A percentile compares a stretch with the other conserved stretches of the same genome.
Conservation (phyloP, 2,888 invertebrate genomes). For the Eumacrocentrus americanus region DNA sequence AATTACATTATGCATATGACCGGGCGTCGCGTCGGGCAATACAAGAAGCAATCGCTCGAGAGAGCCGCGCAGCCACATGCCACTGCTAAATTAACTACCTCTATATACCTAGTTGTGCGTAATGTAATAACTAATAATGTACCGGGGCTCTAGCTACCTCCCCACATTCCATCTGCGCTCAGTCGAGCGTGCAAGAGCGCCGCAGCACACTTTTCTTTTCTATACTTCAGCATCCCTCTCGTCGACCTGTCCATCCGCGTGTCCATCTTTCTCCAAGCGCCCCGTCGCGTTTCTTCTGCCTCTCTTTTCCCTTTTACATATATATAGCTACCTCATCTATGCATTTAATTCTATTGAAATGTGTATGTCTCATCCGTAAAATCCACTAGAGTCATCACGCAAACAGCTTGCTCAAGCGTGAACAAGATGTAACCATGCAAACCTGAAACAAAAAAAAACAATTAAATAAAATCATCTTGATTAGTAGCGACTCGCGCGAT, state of each 20-base stretch:
- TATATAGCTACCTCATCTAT: not conserved
- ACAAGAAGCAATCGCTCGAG: constrained; percentile 54
- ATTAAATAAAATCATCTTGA: too few species aligned
- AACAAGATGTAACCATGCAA: constrained; percentile 7
- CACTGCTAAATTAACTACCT: constrained; percentile 58
- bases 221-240: not conserved
- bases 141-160: constrained; percentile 29
- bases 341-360: constrained; percentile 11
- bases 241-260: not conserved
- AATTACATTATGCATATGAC: constrained; percentile 61
- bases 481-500: too few species aligned
- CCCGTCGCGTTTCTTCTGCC: too few species aligned
- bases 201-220: not conserved
- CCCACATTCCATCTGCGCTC: constrained; percentile 18
- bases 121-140: constrained; percentile 59
- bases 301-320: not conserved
- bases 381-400: not conserved
- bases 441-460: constrained; percentile 15
- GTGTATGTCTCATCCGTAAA: constrained; percentile 7
- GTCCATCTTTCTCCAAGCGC: constrained; percentile 6
- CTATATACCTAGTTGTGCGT: constrained; percentile 53
- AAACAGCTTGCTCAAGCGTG: not conserved
- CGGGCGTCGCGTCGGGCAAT: constrained; percentile 46
- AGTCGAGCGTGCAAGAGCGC: too few species aligned
- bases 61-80: constrained; percentile 46